Evolutionary conservation across 2,113 vertebrate genomes (phyloP), one percentile per base, ranked within the genome.

Genomic region (Sterrhoptilus dennistouni): DNA sequence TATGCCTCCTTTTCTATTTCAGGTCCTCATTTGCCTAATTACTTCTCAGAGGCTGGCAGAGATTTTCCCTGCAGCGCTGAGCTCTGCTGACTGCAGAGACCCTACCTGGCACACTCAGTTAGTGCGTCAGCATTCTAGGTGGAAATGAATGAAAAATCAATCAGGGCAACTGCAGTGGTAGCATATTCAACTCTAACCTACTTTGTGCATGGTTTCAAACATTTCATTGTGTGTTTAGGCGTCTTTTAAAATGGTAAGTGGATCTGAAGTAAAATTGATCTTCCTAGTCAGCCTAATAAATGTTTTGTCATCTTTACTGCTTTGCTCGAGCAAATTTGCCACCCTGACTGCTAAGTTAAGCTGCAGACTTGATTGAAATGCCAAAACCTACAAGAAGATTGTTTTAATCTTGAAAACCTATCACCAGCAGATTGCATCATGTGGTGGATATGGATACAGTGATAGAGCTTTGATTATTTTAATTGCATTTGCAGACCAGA

Each of bases 81-180:
- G 96, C 98, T 97, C 90, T 97, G 98, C 98, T 98, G 97, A 98
- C 98, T 98, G 98, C 98, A 98, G 98, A 97, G 98, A 98, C 96
- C 94, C 97, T 98, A 98, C 98, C 98, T 98, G 98, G 97, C 97
- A 97, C 87, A 56, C 90, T 56, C 69, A 93, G 84, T 95, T 81
- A 94, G 97, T 98, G 98, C 96, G 53, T 99, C 98, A 99, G 98
- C 98, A 98, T 97, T 98, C 97, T 93, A 91, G 97, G 96, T 96
- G 97, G 95, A 97, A 97, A 98, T 98, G 98, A 98, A 98, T 98
- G 98, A 98, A 98, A 98, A 98, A 98, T 98, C 98, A 98, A 98
- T 98, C 97, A 96, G 97, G 80, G 95, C 97, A 98, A 86, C 98
- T 98, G 99, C 98, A 98, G 98, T 94, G 95, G 71, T 44, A 96